A percentile compares a stretch with the other conserved stretches of the same genome.
Evolutionary conservation across 2,113 vertebrate genomes (phyloP).

Genomic region (Bagarius yarrelli): DNA sequence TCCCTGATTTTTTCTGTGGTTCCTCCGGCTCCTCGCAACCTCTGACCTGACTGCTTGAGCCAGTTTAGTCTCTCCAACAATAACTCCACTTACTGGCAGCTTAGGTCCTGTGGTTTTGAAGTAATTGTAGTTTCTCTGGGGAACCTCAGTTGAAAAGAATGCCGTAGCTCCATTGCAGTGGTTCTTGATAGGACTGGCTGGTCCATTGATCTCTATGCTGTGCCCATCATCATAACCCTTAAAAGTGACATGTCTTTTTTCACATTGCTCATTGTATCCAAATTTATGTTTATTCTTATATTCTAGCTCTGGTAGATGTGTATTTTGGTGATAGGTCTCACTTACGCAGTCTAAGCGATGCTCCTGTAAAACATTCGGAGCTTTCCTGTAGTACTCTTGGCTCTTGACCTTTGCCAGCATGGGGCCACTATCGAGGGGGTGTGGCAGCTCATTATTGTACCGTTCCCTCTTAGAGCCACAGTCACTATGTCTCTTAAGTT

Average conservation of each 20-base stretch:
- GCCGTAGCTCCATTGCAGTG: constrained; percentile 54
- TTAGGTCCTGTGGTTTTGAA: constrained; percentile 45
- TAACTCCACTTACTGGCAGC: not conserved
- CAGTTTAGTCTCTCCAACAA: constrained; percentile 4
- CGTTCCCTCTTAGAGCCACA: constrained; percentile 60
- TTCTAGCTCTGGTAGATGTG: constrained; percentile 20
- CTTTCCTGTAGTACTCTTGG: constrained; percentile 55
- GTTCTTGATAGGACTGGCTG: constrained; percentile 55
- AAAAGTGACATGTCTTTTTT: constrained; percentile 45
- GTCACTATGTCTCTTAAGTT: constrained; percentile 52
- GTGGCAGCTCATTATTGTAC: constrained; percentile 43
- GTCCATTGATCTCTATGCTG: constrained; percentile 47
- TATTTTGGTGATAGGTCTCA: constrained; percentile 52
- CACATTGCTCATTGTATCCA: constrained; percentile 60
- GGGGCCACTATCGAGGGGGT: constrained; percentile 50
- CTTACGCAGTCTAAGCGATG: constrained; percentile 40
- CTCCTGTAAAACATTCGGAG: constrained; percentile 47
- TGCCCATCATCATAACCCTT: constrained; percentile 56
- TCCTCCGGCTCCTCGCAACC: constrained; percentile 45
- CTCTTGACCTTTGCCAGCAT: constrained; percentile 66
- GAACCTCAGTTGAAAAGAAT: constrained; percentile 72
- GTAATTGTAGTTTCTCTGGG: constrained; percentile 60
- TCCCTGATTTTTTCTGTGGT: constrained; percentile 57
- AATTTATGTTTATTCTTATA: not conserved
- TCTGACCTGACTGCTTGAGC: constrained; percentile 13